Percentiles rank a stretch among this genome's conserved stretches.
Conservation (phyloP, 1,140 invertebrate species). For the Pachyrhynchus sulphureomaculatus region DNA sequence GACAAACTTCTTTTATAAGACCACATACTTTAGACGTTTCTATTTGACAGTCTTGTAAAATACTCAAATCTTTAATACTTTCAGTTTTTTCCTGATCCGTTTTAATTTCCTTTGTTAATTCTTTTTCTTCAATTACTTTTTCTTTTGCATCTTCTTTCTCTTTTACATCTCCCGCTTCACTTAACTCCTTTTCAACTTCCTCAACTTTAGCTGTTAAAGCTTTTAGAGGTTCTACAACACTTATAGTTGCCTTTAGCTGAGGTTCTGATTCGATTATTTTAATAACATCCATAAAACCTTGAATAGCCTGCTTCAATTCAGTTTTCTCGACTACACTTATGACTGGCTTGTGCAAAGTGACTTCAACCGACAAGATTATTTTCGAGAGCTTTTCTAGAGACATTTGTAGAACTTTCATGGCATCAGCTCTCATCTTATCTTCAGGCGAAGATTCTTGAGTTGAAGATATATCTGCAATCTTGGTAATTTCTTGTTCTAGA, state of each 20-base stretch:
- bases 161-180: no score
- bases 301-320: conserved; percentile 21
- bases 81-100: neutral
- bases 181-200: conserved; percentile 20
- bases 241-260: neutral
- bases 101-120: neutral
- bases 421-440: neutral
- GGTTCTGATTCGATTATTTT: conserved; percentile 15
- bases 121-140: no score
- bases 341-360: conserved; percentile 23
- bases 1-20: conserved; percentile 21
- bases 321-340: conserved; percentile 17
- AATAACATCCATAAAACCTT: conserved; percentile 29
- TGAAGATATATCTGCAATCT: conserved; percentile 11
- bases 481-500: conserved; percentile 23
- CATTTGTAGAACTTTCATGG: conserved; percentile 8
- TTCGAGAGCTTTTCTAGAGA: conserved; percentile 31
- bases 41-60: conserved; percentile 23
- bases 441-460: conserved; percentile 1
- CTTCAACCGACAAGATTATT: conserved; percentile 10
- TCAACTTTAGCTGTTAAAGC: conserved; percentile 27
- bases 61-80: neutral
- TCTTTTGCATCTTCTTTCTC: neutral
- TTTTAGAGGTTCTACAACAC: conserved; percentile 24
- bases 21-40: conserved; percentile 23